Conservation (phyloP, 2,113 vertebrate species). For the Pangasianodon gigas region DNA sequence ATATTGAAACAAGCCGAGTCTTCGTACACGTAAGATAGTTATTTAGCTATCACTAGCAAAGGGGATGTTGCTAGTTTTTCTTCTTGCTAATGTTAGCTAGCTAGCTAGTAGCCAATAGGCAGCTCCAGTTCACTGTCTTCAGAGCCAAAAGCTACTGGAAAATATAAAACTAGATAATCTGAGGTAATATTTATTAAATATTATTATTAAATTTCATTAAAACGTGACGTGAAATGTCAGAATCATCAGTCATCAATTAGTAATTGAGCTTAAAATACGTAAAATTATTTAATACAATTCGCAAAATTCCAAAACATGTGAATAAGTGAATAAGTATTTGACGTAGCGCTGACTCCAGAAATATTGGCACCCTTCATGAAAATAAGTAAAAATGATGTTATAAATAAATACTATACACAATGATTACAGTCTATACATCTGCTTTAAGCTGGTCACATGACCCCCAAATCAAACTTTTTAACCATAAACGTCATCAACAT, state of each 20-base stretch:
- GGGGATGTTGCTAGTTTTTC: not conserved
- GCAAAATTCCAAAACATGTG: too few relatives aligned
- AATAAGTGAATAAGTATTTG: not conserved
- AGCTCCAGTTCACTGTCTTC: too few relatives aligned
- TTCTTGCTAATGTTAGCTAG: not conserved
- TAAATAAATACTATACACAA: not conserved
- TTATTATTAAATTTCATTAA: not conserved
- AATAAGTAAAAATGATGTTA: not conserved
- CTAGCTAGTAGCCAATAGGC: not conserved
- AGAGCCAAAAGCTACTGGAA: not conserved
- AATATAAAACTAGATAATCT: not conserved
- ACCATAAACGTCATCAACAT: too few relatives aligned
- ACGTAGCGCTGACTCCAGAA: not conserved
- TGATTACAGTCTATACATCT: not conserved
- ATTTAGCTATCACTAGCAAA: not conserved
- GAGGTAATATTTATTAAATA: not conserved
- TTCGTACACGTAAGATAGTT: not conserved
- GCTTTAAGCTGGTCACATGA: not conserved
- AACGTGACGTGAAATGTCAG: too few relatives aligned
- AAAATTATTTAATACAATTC: too few relatives aligned
- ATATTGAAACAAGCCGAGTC: not conserved
- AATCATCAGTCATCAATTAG: too few relatives aligned
- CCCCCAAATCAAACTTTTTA: not conserved
- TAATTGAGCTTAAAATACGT: too few relatives aligned
- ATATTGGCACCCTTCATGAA: not conserved